Evolutionary conservation across 2,888 invertebrate species (phyloP).

Genomic region (Tubiluchus corallicola): DNA sequence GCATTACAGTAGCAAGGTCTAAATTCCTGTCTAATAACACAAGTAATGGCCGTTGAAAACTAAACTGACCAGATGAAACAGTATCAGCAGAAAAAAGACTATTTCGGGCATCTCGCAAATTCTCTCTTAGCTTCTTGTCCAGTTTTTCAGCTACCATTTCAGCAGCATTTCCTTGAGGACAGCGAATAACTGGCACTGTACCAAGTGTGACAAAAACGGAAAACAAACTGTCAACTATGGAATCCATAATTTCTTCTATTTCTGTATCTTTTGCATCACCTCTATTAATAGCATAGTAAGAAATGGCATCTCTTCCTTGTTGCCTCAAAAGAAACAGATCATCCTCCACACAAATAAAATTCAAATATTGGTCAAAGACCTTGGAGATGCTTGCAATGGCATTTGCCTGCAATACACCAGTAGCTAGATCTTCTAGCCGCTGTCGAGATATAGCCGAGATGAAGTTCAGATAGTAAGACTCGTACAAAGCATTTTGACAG

Average conservation of each 20-base stretch:
- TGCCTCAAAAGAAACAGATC: conserved; percentile 86
- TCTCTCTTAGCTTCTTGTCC: conserved; percentile 89
- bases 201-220: conserved; percentile 93
- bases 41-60: conserved; percentile 80
- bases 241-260: conserved; percentile 83
- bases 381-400: conserved; percentile 81
- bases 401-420: conserved; percentile 71
- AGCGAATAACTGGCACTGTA: conserved; percentile 70
- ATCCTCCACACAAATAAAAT: conserved; percentile 93
- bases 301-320: conserved; percentile 70
- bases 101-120: conserved; percentile 85
- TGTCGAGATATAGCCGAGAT: conserved; percentile 79
- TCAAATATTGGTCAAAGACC: conserved; percentile 92
- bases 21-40: conserved; percentile 80
- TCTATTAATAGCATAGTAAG: conserved; percentile 86
- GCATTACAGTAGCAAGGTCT: conserved; percentile 90
- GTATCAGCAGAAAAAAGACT: conserved; percentile 79
- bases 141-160: conserved; percentile 95
- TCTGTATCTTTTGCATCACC: conserved; percentile 84
- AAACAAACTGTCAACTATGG: conserved; percentile 85
- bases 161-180: conserved; percentile 87
- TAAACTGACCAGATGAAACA: conserved; percentile 39
- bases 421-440: conserved; percentile 83
- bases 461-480: conserved; percentile 86
- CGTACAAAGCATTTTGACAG: conserved; percentile 58